phyloP scores from a whole-genome alignment of 2,888 invertebrate genomes.

The Priocnemis perturbator region DNA sequence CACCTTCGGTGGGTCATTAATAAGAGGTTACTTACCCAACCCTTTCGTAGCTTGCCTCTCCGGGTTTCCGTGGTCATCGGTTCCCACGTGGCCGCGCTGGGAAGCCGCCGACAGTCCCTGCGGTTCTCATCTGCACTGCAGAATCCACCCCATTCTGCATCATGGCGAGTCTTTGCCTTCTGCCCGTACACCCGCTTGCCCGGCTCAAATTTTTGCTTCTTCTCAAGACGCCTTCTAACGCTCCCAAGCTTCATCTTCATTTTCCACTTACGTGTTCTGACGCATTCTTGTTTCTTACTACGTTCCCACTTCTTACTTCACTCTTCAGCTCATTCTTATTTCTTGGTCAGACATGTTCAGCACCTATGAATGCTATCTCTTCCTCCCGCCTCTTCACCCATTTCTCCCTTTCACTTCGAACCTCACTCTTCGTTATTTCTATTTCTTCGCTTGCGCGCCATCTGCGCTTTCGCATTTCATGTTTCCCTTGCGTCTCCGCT shows the following conservation, averaged over 20 bases:
- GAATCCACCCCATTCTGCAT: conserved; percentile 13
- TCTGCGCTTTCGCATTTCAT: background rate
- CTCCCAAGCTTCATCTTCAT: too few species aligned
- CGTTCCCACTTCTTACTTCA: too few species aligned
- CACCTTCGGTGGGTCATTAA: conserved; percentile 45
- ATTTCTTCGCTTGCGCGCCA: conserved; percentile 23
- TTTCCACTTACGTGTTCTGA: too few species aligned
- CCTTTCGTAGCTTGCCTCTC: conserved; percentile 3
- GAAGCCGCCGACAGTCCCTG: conserved; percentile 35
- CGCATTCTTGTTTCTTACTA: too few species aligned
- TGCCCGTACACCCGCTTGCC: background rate
- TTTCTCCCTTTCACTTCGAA: too few species aligned
- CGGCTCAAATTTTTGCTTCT: too few species aligned
- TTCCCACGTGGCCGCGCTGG: conserved; percentile 26
- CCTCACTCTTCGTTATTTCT: conserved; percentile 10
- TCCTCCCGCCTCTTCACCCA: too few species aligned
- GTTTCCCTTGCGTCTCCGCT: conserved; percentile 20
- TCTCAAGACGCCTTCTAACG: too few species aligned
- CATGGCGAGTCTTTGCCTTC: conserved; percentile 18
- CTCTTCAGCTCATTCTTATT: too few species aligned
- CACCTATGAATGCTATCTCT: too few species aligned
- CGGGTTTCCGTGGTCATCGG: conserved; percentile 6
- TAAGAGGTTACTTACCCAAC: conserved; percentile 45
- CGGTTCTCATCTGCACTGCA: conserved; percentile 29
- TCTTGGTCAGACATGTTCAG: too few species aligned